A percentile compares a stretch with the other conserved stretches of the same genome.
Evolutionary conservation across 2,113 vertebrate species (phyloP).

Genomic region (Archilochus colubris): DNA sequence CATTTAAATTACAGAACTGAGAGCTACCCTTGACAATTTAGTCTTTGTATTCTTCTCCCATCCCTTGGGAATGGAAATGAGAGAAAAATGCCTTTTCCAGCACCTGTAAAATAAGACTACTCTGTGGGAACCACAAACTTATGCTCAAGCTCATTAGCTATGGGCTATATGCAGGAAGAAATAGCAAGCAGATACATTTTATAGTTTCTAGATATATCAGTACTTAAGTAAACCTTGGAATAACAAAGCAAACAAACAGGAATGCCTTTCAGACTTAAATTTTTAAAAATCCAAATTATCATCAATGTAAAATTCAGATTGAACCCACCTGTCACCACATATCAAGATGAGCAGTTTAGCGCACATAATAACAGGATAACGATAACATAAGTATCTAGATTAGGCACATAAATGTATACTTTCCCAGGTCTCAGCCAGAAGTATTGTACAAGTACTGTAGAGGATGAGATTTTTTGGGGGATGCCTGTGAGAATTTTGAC

Average conservation of each 20-base stretch:
- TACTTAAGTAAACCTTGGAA: not conserved
- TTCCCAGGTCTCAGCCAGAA: not conserved
- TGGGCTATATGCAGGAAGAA: not conserved
- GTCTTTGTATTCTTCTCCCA: not conserved
- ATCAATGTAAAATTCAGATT: not conserved
- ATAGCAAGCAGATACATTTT: not conserved
- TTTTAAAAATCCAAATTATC: not conserved
- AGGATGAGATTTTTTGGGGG: not conserved
- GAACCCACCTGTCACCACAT: not conserved
- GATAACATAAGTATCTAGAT: not conserved
- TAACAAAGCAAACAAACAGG: not conserved
- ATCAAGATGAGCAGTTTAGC: not conserved
- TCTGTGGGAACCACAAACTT: not conserved
- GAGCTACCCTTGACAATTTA: not conserved
- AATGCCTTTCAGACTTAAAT: not conserved
- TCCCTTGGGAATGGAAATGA: not conserved
- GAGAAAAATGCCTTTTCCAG: not conserved
- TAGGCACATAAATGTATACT: not conserved
- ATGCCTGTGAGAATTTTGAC: not conserved
- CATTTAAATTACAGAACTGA: not conserved
- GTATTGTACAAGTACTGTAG: not conserved
- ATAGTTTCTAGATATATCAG: not conserved
- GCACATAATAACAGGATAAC: not conserved
- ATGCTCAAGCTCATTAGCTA: not conserved
- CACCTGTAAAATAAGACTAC: not conserved